Percentiles rank a stretch among this genome's conserved stretches.
These are phyloP conservation scores for Resseliella maxima DNA, from an alignment of 2,888 invertebrate genomes.

Conservation along the genomic window DNA sequence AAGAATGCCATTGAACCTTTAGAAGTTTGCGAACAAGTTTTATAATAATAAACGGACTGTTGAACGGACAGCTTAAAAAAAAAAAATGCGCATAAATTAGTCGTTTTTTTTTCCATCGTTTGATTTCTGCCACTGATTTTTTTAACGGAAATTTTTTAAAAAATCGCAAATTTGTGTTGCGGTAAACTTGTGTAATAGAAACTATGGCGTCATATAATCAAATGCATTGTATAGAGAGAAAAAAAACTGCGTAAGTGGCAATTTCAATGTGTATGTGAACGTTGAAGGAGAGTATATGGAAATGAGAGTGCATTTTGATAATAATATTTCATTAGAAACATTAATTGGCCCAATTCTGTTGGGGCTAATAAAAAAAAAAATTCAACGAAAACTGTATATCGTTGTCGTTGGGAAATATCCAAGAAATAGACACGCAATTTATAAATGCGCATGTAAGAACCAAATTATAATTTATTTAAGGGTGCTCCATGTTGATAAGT, in stretches of 20 bases:
- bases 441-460: constrained; percentile 6
- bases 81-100: constrained; percentile 38
- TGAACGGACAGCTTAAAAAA: background rate
- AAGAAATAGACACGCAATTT: constrained; percentile 2
- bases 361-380: background rate
- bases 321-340: constrained; percentile 12
- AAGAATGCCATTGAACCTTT: constrained; percentile 7
- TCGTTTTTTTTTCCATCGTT: background rate
- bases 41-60: background rate
- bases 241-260: background rate
- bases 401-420: background rate
- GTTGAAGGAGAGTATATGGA: background rate
- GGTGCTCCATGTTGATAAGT: constrained; percentile 37
- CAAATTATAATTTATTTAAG: constrained; percentile 17
- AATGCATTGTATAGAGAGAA: background rate
- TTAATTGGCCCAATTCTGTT: constrained; percentile 7
- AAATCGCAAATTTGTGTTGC: background rate
- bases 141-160: background rate
- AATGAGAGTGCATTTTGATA: constrained; percentile 37
- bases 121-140: background rate
- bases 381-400: background rate
- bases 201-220: background rate
- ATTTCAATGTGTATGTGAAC: background rate
- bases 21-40: background rate
- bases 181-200: background rate